Evolutionary conservation across 2,888 invertebrate genomes (phyloP).

Genomic region (Tryphoninae sp.): DNA sequence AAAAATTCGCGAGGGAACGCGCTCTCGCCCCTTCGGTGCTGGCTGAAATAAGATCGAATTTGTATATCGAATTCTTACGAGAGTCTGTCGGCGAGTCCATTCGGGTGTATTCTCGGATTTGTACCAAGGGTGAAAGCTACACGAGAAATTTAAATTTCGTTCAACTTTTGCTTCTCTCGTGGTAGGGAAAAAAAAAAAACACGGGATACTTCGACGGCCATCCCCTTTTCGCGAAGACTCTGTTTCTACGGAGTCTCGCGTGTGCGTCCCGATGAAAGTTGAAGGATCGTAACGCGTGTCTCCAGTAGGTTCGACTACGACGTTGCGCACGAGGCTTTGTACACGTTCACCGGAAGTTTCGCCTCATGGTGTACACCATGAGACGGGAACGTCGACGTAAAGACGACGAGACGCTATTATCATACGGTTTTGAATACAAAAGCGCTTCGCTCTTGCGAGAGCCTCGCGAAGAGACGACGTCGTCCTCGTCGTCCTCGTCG

Average conservation of each 20-base stretch:
- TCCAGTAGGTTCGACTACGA: constrained; percentile 1
- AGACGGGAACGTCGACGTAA: constrained; percentile 40
- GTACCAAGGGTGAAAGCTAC: constrained; percentile 32
- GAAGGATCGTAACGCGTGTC: constrained; percentile 14
- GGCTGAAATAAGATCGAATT: constrained; percentile 44
- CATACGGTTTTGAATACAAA: constrained; percentile 72
- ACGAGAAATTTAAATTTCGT: constrained; percentile 13
- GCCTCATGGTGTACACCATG: constrained; percentile 25
- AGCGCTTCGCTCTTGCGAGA: constrained; percentile 59
- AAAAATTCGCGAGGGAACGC: background rate
- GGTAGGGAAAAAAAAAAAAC: background rate
- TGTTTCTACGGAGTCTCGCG: constrained; percentile 5
- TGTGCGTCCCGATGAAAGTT: constrained; percentile 1
- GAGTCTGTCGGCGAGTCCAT: constrained; percentile 22
- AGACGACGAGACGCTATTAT: constrained; percentile 68
- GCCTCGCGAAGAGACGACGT: constrained; percentile 23
- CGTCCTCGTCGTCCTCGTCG: constrained; percentile 25
- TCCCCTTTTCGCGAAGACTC: background rate
- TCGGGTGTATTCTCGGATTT: constrained; percentile 24
- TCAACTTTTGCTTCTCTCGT: background rate
- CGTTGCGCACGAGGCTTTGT: background rate
- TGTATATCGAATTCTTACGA: constrained; percentile 57
- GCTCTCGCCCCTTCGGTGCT: constrained; percentile 19
- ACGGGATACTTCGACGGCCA: background rate
- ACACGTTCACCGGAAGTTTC: constrained; percentile 38